Evolutionary conservation across 2,113 vertebrate genomes (phyloP).

Genomic region (Mugil cephalus): DNA sequence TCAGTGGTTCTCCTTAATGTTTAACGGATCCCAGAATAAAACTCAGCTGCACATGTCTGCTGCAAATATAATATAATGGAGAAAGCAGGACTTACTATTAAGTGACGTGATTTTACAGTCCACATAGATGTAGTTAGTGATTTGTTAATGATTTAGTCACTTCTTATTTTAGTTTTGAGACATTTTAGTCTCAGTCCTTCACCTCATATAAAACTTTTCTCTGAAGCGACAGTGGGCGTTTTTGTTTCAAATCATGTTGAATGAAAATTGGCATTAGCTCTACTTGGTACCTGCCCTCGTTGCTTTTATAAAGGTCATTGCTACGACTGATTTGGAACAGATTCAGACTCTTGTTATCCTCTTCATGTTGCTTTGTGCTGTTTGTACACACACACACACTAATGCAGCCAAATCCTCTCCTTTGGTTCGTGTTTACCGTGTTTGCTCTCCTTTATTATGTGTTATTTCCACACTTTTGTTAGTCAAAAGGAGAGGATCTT

Average conservation of each 20-base stretch:
- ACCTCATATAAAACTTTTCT: too few species aligned
- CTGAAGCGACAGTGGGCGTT: too few species aligned
- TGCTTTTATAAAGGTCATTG: too few species aligned
- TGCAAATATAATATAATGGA: not conserved
- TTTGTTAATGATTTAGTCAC: too few species aligned
- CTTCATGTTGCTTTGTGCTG: not conserved
- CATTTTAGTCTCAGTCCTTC: too few species aligned
- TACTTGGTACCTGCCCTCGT: too few species aligned
- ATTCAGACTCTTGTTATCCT: not conserved
- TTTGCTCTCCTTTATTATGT: not conserved
- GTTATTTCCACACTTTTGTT: constrained; percentile 2
- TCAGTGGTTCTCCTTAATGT: not conserved
- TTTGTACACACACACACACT: not conserved
- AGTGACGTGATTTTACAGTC: not conserved
- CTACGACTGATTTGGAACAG: not conserved
- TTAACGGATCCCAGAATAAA: not conserved
- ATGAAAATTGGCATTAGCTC: too few species aligned
- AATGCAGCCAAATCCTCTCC: not conserved
- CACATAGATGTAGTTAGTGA: too few species aligned
- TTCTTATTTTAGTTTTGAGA: too few species aligned
- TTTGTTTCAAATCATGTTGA: too few species aligned
- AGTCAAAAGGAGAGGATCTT: constrained; percentile 4
- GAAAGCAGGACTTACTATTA: not conserved
- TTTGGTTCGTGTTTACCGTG: not conserved
- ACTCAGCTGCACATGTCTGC: not conserved